phyloP scores from a whole-genome alignment of 1,140 invertebrate genomes.

The Drosophila triauraria region DNA sequence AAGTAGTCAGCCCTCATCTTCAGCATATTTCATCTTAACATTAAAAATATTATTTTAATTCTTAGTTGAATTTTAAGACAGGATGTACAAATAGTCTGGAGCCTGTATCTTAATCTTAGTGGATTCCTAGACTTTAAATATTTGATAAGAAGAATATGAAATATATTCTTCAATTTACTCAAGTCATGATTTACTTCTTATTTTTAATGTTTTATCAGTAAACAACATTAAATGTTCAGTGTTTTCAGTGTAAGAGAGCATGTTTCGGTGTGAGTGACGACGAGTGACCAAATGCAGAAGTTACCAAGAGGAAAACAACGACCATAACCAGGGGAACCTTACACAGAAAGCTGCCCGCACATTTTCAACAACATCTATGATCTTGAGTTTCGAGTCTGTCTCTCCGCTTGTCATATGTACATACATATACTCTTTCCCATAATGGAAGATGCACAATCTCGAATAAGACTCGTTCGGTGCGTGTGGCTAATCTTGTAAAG shows the following conservation, averaged over 20 bases:
- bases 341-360: slow-evolving; percentile 66
- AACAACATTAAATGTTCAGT: no score
- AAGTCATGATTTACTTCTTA: not conserved
- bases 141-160: no score
- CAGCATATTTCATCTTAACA: no score
- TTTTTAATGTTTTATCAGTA: no score
- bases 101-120: no score
- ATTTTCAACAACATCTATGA: slow-evolving; percentile 77
- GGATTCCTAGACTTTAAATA: no score
- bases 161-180: no score
- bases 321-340: slow-evolving; percentile 33
- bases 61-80: no score
- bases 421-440: slow-evolving; percentile 17
- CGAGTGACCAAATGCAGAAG: slow-evolving; percentile 68
- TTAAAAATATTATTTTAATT: no score
- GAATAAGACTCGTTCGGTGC: slow-evolving; percentile 11
- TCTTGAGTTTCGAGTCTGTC: slow-evolving; percentile 57
- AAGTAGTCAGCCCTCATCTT: no score
- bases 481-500: slow-evolving; percentile 27
- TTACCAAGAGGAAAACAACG: slow-evolving; percentile 31
- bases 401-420: slow-evolving; percentile 1
- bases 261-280: not conserved
- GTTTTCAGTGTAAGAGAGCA: not conserved
- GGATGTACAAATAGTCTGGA: no score
- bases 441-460: slow-evolving; percentile 10